Evolutionary conservation across 2,797 vertebrate genomes (phyloP).

Genomic region (Pempheris klunzingeri): DNA sequence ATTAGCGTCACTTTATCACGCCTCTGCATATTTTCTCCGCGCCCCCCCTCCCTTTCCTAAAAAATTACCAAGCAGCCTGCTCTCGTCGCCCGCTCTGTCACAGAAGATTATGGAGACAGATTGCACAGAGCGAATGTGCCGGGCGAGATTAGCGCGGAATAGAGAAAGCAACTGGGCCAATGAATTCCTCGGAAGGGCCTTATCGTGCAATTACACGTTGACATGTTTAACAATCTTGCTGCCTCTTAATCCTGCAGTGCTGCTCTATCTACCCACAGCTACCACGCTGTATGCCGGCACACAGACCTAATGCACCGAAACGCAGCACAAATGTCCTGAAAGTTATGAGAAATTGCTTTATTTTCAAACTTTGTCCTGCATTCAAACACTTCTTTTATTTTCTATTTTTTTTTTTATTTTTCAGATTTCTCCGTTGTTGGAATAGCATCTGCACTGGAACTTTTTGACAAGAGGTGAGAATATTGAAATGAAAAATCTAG

Average conservation of each 20-base stretch:
- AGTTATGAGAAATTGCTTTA: slow-evolving; percentile 75
- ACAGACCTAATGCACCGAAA: slow-evolving; percentile 81
- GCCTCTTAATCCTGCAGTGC: slow-evolving; percentile 99
- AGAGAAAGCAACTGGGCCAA: slow-evolving; percentile 99
- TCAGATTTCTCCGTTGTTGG: slow-evolving; percentile 67
- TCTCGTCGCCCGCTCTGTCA: slow-evolving; percentile 94
- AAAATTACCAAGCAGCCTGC: slow-evolving; percentile 85
- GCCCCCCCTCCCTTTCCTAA: slow-evolving; percentile 76
- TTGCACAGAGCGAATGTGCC: slow-evolving; percentile 99
- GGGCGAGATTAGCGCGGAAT: slow-evolving; percentile 99
- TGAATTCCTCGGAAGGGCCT: slow-evolving; percentile 99
- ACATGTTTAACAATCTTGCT: slow-evolving; percentile 99
- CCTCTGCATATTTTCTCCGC: slow-evolving; percentile 97
- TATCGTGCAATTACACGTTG: slow-evolving; percentile 99
- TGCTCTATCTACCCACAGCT: slow-evolving; percentile 88
- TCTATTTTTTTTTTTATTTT: slow-evolving; percentile 45
- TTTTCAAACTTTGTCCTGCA: slow-evolving; percentile 77
- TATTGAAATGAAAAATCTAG: slow-evolving; percentile 19
- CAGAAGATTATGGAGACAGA: slow-evolving; percentile 99
- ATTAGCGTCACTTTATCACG: slow-evolving; percentile 99
- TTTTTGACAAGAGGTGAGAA: slow-evolving; percentile 69
- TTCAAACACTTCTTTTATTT: slow-evolving; percentile 50
- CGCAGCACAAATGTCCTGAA: slow-evolving; percentile 73
- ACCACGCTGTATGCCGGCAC: slow-evolving; percentile 70
- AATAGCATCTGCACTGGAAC: slow-evolving; percentile 62